Evolutionary conservation across 2,888 invertebrate genomes (phyloP), one percentile per base, ranked within the genome.

Genomic region (Rotaria sp.): DNA sequence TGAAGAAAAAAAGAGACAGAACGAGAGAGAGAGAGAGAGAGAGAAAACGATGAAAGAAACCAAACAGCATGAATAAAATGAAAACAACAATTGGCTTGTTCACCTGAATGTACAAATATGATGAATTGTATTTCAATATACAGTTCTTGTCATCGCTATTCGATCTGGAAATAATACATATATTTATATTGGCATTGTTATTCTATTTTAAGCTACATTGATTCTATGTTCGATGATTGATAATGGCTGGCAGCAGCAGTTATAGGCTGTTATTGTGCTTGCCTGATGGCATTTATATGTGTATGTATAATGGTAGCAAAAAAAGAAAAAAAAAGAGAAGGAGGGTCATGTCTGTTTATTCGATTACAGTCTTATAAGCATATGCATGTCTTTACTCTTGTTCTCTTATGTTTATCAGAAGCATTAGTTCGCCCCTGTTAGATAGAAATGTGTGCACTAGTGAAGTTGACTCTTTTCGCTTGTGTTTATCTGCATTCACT

Each of bases 321-420:
- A 67, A 67, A 67, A 35, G 8, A 15, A 59, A 59, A 30, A 67
- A 67, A 35, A 21, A 21, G 67, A 67, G 67, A 67, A 67, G 67
- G 67, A 30, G 67, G 67, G 67, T 67, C 67, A 67, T 67, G 67
- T 67, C 67, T 67, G 67, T 67, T 67, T 67, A 67, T 67, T 38
- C 35, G 67, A 67, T 67, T 67, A 67, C 35, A 67, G 4, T 67
- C 67, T 67, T 67, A 35, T 35, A 67, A 35, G 67, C 67, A 67
- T 67, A 67, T 67, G 35, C 67, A 67, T 67, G n/a, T 59, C 57
- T 0, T 59, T n/a, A 30, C 30, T 59, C 57, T 11, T 30, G 30
- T 67, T 35, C 30, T 35, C 18, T 67, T 67, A 18, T 67, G 67
- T 67, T 67, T 67, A 67, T 67, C 67, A 21, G 35, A 35, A 67